These are phyloP conservation scores for Rhinichthys osculus DNA, from an alignment of 2,797 vertebrate species.

Conservation along the genomic window DNA sequence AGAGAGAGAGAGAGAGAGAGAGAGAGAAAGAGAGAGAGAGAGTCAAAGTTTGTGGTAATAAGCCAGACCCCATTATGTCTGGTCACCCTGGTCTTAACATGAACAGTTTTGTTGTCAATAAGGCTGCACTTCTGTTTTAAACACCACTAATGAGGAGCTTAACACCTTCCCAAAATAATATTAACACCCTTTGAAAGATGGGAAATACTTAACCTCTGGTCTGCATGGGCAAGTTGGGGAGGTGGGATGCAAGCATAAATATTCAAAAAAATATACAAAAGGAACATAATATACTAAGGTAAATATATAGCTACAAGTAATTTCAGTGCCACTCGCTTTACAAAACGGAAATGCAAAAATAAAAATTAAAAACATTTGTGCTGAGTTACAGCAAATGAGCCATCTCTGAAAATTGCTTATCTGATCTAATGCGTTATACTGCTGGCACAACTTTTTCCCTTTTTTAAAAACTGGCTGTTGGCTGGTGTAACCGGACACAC, in stretches of 20 bases:
- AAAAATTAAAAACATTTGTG: neutral
- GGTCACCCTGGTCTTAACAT: slow-evolving; percentile 17
- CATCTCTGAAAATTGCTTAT: neutral
- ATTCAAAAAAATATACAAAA: neutral
- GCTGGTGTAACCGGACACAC: slow-evolving; percentile 10
- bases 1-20: slow-evolving; percentile 8
- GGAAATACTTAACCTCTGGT: slow-evolving; percentile 16
- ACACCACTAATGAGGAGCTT: neutral
- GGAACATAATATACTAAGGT: neutral
- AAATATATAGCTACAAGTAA: neutral
- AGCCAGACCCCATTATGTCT: slow-evolving; percentile 22
- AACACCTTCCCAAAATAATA: slow-evolving; percentile 17
- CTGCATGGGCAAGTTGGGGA: neutral
- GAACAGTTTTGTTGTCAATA: slow-evolving; percentile 20
- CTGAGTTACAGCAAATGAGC: neutral
- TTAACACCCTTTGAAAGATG: neutral
- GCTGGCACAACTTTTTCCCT: neutral
- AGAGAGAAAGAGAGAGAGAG: slow-evolving; percentile 13
- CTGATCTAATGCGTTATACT: slow-evolving; percentile 4
- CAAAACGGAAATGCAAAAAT: neutral
- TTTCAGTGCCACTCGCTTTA: neutral
- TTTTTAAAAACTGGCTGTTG: slow-evolving; percentile 4
- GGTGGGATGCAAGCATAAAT: neutral
- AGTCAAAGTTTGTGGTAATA: slow-evolving; percentile 3
- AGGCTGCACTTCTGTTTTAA: slow-evolving; percentile 20